Percentiles rank a stretch among this genome's conserved stretches.
Evolutionary conservation across 2,888 invertebrate genomes (phyloP).

Genomic region (Zygothrica quintamaculata): DNA sequence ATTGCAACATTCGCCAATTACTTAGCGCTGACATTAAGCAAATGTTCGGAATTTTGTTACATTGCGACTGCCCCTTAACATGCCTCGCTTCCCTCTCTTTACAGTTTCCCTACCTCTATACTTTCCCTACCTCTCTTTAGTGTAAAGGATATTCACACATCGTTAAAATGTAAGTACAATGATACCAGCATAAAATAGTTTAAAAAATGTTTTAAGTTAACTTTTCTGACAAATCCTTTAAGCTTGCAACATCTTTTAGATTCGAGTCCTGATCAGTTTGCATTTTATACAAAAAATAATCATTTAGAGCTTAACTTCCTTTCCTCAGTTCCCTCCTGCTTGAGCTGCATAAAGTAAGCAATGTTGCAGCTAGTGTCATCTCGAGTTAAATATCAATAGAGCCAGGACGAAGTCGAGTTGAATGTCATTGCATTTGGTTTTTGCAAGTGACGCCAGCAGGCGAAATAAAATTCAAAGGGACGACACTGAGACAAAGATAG

Average conservation of each 20-base stretch:
- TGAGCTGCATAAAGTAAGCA: not conserved
- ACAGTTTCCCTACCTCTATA: no score
- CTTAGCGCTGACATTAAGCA: slow-evolving; percentile 64
- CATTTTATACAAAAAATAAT: no score
- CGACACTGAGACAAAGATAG: slow-evolving; percentile 6
- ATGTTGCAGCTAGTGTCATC: slow-evolving; percentile 27
- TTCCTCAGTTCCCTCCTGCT: not conserved
- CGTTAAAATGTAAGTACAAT: slow-evolving; percentile 3
- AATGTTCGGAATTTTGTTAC: slow-evolving; percentile 43
- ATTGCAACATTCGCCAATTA: slow-evolving; percentile 58
- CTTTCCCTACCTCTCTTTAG: not conserved
- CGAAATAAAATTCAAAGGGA: slow-evolving; percentile 55
- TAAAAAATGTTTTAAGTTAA: no score
- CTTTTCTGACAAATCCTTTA: no score
- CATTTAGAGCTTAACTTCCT: no score
- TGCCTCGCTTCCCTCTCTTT: no score
- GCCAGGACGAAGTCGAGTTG: slow-evolving; percentile 34
- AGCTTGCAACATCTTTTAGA: no score
- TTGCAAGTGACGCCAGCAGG: slow-evolving; percentile 57
- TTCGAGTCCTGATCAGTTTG: no score
- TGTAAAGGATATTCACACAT: slow-evolving; percentile 30
- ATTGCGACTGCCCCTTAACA: no score
- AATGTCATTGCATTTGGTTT: slow-evolving; percentile 66
- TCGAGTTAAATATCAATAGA: slow-evolving; percentile 46
- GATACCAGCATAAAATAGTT: no score